Base-by-base conservation (phyloP, 2,113 vertebrate species). In the Syngnathoides biaculeatus region DNA sequence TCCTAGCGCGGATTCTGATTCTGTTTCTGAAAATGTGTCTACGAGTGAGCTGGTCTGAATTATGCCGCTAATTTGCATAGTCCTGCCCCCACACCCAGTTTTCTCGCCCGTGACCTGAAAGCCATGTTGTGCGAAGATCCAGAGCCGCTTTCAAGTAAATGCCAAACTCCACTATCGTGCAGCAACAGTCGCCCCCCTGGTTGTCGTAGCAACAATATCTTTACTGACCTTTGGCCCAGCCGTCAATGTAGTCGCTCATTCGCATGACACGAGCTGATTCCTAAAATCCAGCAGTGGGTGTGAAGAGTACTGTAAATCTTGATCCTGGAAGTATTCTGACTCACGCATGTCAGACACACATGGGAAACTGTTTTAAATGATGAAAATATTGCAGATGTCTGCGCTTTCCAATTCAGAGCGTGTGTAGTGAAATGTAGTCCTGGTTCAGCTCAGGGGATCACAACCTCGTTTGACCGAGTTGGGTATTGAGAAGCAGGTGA, bases 401-500 rank as follows among this genome's bases (percentile, higher is more conserved):
- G 50, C 2, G 52, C 52, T 55, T 55, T 55, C 4, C 3, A 11
- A 12, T 55, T 55, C 57, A 38, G 30, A 35, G 56, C 20, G 27
- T 61, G 30, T n/a, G 64, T 40, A 24, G 8, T 55, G 52, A 55
- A 55, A 55, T 55, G n/a, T 14, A 24, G 24, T 55, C 13, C 52
- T 26, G 52, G 24, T 12, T 53, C 52, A 26, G 22, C 24, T 69
- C 39, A 27, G 67, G 55, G 30, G 73, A 65, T 80, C 42, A 35
- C 38, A 65, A 43, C 39, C 50, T 59, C 60, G 56, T 78, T 70
- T 75, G 73, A 66, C 42, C 26, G 53, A 77, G 56, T 47, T 42
- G n/a, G 48, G 63, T 71, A 72, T 63, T 73, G 64, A 74, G 35
- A 64, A 81, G 75, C 65, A 78, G 77, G 73, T 78, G 70, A 83